Conservation (phyloP, 2,797 vertebrate genomes). For the Otus scops region DNA sequence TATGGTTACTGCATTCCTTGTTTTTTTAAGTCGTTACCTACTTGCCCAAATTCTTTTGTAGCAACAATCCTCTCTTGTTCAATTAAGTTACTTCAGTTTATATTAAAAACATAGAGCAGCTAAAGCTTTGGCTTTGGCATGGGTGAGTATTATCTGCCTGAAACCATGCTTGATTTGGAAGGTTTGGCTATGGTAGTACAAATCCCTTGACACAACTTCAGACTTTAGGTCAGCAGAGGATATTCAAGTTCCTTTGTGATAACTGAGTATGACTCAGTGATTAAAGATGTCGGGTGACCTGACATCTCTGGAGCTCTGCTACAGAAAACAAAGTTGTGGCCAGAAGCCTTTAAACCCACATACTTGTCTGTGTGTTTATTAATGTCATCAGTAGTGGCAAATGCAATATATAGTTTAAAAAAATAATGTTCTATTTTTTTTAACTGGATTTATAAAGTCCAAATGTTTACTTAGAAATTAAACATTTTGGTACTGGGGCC, state of each 20-base stretch:
- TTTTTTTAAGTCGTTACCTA: background rate
- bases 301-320: background rate
- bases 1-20: background rate
- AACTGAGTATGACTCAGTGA: background rate
- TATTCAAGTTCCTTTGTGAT: background rate
- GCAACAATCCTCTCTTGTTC: background rate
- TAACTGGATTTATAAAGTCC: conserved; percentile 61
- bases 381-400: conserved; percentile 26
- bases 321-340: background rate
- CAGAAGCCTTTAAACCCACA: conserved; percentile 36
- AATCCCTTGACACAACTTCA: background rate
- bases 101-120: background rate
- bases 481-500: conserved; percentile 61
- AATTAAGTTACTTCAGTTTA: background rate
- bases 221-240: background rate
- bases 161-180: background rate
- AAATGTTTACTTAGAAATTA: conserved; percentile 68
- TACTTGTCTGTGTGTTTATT: conserved; percentile 18
- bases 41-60: background rate
- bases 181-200: background rate
- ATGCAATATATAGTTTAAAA: conserved; percentile 32
- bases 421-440: conserved; percentile 44
- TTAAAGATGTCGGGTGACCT: conserved; percentile 3
- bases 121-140: background rate
- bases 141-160: background rate